Conservation (phyloP, 2,113 vertebrate genomes). For the Dipodomys ordii region DNA sequence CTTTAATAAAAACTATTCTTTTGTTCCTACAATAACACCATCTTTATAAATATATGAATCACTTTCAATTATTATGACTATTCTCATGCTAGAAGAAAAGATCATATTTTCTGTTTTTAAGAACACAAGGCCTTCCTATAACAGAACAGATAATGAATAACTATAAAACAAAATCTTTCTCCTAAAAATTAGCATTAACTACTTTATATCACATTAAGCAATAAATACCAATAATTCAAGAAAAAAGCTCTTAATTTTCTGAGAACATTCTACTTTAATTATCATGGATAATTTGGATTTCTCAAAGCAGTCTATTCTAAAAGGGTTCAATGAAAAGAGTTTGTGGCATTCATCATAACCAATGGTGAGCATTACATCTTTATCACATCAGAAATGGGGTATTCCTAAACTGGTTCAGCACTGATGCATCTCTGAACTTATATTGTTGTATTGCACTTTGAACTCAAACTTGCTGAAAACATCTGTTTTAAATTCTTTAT, state of each 20-base stretch:
- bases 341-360: background rate
- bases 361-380: background rate
- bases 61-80: slow-evolving; percentile 25
- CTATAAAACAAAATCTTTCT: slow-evolving; percentile 63
- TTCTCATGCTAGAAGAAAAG: slow-evolving; percentile 21
- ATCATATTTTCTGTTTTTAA: slow-evolving; percentile 47
- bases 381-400: background rate
- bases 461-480: slow-evolving; percentile 7
- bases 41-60: slow-evolving; percentile 73
- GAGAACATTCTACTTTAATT: slow-evolving; percentile 20
- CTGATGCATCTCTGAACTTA: no score
- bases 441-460: background rate
- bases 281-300: background rate
- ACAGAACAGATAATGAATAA: slow-evolving; percentile 40
- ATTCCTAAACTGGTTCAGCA: background rate
- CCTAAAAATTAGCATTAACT: slow-evolving; percentile 71
- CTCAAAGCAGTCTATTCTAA: background rate
- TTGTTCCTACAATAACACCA: slow-evolving; percentile 76
- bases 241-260: slow-evolving; percentile 40
- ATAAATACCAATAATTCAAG: slow-evolving; percentile 66
- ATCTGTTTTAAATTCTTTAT: background rate
- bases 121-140: background rate
- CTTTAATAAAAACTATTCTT: slow-evolving; percentile 78
- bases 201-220: slow-evolving; percentile 67
- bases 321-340: background rate